Evolutionary conservation across 1,140 invertebrate genomes (phyloP), one percentile per base, ranked within the genome.

Genomic region (Caenorhabditis elegans): DNA sequence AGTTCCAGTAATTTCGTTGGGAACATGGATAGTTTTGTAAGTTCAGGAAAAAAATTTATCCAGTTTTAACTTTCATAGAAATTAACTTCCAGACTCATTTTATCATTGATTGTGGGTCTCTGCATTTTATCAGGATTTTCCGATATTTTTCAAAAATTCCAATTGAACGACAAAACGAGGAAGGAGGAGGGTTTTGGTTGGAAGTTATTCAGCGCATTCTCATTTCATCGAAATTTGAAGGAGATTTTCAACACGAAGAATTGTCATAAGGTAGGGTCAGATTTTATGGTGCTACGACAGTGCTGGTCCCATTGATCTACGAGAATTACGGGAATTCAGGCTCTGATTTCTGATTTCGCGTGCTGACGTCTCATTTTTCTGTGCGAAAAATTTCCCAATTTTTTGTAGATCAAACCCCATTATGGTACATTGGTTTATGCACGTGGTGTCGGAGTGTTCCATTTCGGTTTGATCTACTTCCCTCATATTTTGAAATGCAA

Each of bases 221-320:
- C 60, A 8, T 70, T 70, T 39, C 39, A 70, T 70, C 15, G 60
- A 22, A 70, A 70, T 70, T 3, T 70, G 17, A 19, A 39, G 34
- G 60, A 70, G 19, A 70, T 70, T 70, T 70, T 70, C n/a, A 70
- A 70, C 39, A 70, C 28, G 60, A 22, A 70, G n/a, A 2, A 39
- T 4, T 39, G 34, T 39, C n/a, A 70, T 19, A 70, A 70, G 26
- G 51, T 53, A n/a, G n/a, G n/a, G n/a, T n/a, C n/a, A n/a, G n/a
- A n/a, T n/a, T n/a, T n/a, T n/a, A n/a, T n/a, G n/a, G n/a, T n/a
- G n/a, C n/a, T n/a, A n/a, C n/a, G n/a, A n/a, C n/a, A n/a, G n/a
- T n/a, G n/a, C n/a, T n/a, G n/a, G n/a, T n/a, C n/a, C n/a, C n/a
- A n/a, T n/a, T n/a, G n/a, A n/a, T n/a, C n/a, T n/a, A n/a, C n/a